Percentiles rank a stretch among this genome's conserved stretches.
phyloP scores from a whole-genome alignment of 2,113 vertebrate species.

The Osmerus eperlanus region DNA sequence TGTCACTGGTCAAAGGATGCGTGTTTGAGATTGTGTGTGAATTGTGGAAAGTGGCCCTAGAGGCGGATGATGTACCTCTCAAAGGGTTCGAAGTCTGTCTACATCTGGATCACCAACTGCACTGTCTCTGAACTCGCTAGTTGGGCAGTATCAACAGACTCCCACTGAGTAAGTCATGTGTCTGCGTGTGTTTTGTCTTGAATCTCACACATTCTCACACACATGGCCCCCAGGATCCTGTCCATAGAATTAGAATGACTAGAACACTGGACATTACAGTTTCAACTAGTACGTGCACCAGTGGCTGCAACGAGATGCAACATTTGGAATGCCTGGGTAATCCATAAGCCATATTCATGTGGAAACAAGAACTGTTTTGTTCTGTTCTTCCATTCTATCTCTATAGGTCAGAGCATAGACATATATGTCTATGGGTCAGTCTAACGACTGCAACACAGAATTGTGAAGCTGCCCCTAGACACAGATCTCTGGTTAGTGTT shows the following conservation, averaged over 20 bases:
- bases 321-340: constrained; percentile 33
- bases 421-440: neutral
- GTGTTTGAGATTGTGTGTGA: constrained; percentile 29
- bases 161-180: too few relatives aligned
- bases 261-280: constrained; percentile 41
- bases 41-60: constrained; percentile 19
- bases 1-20: constrained; percentile 33
- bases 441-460: constrained; percentile 61
- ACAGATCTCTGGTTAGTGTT: constrained; percentile 33
- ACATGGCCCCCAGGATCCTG: constrained; percentile 42
- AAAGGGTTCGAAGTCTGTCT: too few relatives aligned
- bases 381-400: constrained; percentile 52
- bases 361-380: constrained; percentile 40
- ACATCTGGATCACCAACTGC: too few relatives aligned
- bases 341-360: constrained; percentile 48
- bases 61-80: constrained; percentile 24
- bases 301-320: constrained; percentile 21
- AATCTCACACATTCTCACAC: constrained; percentile 22
- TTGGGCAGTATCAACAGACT: neutral
- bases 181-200: constrained; percentile 31
- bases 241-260: constrained; percentile 39
- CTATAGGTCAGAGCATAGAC: constrained; percentile 31
- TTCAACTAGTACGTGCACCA: constrained; percentile 31
- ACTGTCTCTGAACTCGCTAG: neutral
- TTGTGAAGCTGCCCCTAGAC: constrained; percentile 42